Conservation (phyloP, 2,888 invertebrate species). For the Polydrusus pterygomalis region DNA sequence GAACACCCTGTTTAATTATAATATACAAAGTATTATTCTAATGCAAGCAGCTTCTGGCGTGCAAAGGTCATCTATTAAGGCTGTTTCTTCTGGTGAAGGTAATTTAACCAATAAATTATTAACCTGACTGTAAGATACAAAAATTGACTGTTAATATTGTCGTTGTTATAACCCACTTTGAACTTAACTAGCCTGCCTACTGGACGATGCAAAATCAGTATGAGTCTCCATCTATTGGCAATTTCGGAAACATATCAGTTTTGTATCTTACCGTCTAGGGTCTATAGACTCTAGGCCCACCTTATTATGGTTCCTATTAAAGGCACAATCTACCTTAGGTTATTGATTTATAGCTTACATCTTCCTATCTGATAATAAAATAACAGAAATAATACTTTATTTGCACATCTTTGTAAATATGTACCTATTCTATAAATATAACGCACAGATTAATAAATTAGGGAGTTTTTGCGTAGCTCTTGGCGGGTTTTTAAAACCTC, state of each 20-base stretch:
- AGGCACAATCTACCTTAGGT: not conserved
- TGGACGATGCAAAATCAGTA: too few species aligned
- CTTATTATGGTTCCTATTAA: not conserved
- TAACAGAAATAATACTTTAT: conserved; percentile 32
- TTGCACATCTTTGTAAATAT: conserved; percentile 40
- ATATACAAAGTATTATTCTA: not conserved
- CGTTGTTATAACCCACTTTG: too few species aligned
- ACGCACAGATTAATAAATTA: conserved; percentile 55
- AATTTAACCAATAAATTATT: conserved; percentile 54
- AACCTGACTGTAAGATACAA: conserved; percentile 28
- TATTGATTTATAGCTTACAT: conserved; percentile 27
- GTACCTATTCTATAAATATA: conserved; percentile 39
- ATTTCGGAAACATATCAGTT: not conserved
- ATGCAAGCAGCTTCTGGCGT: conserved; percentile 68
- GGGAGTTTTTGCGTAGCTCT: too few species aligned
- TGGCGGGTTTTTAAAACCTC: too few species aligned
- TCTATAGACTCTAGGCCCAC: too few species aligned
- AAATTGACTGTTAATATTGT: not conserved
- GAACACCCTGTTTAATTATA: too few species aligned
- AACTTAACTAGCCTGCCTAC: too few species aligned
- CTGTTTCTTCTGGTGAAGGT: conserved; percentile 72
- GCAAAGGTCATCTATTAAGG: conserved; percentile 69
- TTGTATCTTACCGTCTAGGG: conserved; percentile 11
- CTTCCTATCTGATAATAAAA: conserved; percentile 29
- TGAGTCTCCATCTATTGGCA: too few species aligned